A percentile compares a stretch with the other conserved stretches of the same genome.
Conservation (phyloP, 2,113 vertebrate species). For the Ictalurus punctatus region DNA sequence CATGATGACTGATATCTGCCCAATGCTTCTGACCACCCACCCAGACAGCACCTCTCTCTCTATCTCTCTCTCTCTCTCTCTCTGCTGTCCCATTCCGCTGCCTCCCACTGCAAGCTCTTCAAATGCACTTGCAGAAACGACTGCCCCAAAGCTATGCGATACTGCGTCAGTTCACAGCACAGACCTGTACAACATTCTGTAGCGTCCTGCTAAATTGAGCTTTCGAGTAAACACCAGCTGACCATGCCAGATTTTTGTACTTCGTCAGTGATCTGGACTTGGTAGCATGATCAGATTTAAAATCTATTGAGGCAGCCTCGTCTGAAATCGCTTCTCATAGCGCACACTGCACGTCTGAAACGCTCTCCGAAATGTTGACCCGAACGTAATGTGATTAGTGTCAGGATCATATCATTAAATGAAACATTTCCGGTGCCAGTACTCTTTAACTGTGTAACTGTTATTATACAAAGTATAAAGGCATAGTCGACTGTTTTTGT, state of each 20-base stretch:
- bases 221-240: constrained; percentile 17
- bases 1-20: constrained; percentile 68
- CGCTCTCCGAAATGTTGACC: background rate
- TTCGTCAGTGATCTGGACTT: constrained; percentile 22
- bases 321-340: background rate
- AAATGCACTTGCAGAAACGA: constrained; percentile 5
- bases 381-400: background rate
- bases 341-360: background rate
- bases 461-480: background rate
- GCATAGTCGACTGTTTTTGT: no score
- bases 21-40: constrained; percentile 67
- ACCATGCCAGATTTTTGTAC: constrained; percentile 18
- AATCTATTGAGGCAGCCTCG: background rate
- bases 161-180: constrained; percentile 27
- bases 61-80: background rate
- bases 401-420: background rate
- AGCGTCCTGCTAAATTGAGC: constrained; percentile 31
- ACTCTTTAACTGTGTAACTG: background rate
- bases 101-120: constrained; percentile 22
- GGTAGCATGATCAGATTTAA: constrained; percentile 7
- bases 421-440: background rate
- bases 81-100: constrained; percentile 30
- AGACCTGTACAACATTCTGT: constrained; percentile 37
- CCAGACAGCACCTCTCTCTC: constrained; percentile 51
- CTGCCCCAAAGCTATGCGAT: constrained; percentile 42